Percentiles rank a stretch among this genome's conserved stretches.
phyloP scores from a whole-genome alignment of 2,113 vertebrate species.

The Agapornis roseicollis region DNA sequence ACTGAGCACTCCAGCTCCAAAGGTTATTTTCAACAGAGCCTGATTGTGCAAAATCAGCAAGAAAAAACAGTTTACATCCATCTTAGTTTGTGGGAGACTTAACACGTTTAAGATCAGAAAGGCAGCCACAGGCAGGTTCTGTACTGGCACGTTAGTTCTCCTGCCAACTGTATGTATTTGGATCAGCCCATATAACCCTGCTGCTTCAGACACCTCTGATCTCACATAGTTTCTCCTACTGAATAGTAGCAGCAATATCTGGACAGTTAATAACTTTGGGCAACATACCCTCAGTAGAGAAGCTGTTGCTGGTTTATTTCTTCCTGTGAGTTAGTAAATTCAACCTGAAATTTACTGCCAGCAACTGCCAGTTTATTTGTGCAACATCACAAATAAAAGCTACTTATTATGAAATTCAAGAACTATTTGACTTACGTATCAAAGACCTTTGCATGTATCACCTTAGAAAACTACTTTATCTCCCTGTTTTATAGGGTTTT shows the following conservation, averaged over 20 bases:
- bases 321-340: background rate
- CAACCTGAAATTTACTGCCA: background rate
- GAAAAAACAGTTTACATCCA: background rate
- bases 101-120: constrained; percentile 8
- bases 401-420: too few relatives aligned
- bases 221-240: background rate
- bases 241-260: background rate
- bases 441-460: background rate
- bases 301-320: background rate
- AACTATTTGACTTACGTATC: too few relatives aligned
- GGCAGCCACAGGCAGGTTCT: constrained; percentile 1
- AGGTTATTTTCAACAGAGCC: background rate
- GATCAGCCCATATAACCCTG: background rate
- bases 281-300: background rate
- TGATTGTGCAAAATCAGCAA: constrained; percentile 23
- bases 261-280: background rate
- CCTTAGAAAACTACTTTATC: background rate
- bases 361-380: background rate
- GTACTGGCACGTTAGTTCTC: background rate
- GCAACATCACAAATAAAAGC: background rate
- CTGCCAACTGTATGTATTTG: background rate
- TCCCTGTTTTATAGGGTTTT: background rate
- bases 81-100: background rate
- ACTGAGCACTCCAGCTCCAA: background rate
- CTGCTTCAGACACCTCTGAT: constrained; percentile 9